Evolutionary conservation across 2,888 invertebrate genomes (phyloP), one percentile per base, ranked within the genome.

Genomic region (Eustalomyia histrio): DNA sequence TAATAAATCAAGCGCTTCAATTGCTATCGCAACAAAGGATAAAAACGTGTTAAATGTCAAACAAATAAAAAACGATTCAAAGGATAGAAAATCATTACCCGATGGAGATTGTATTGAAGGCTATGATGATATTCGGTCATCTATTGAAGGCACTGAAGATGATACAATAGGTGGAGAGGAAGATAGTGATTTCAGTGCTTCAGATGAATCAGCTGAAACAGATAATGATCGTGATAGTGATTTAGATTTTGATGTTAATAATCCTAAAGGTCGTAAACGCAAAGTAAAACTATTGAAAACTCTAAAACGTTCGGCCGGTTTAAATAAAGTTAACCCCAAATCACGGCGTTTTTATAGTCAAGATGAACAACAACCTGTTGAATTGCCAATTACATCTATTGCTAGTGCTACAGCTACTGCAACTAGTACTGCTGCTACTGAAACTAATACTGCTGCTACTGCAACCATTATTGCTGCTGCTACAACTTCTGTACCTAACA

Each of bases 211-310:
- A 10, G 88, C 84, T 5, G 89, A 90, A 47, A 87, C 87, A 0
- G 90, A 90, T 76, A 93, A 93, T 85, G 91, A 91, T 82, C 92
- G 92, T 58, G 93, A 93, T 75, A 92, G 93, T 87, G 93, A 93
- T 85, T 92, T 93, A 35, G 93, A 93, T 90, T 93, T 93, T 80
- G 92, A 93, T 84, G 92, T 93, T 76, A 92, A 92, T 85, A 92
- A 92, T 84, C 87, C 90, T 2, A 87, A 84, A 60, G 85, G 88
- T 16, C 86, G 86, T 33, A 87, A 88, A 83, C 85, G 87, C 3
- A 89, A 88, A 75, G 71, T 74, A 3, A 78, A 76, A 55, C 55
- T 73, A 8, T 43, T 69, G 6, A 83, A 80, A 43, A 53, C 64
- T 33, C 47, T 55, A 16, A 84, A 82, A 57, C 83, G 83, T 0